Evolutionary conservation across 1,140 invertebrate species (phyloP).

Genomic region (Drosophila bifasciata): DNA sequence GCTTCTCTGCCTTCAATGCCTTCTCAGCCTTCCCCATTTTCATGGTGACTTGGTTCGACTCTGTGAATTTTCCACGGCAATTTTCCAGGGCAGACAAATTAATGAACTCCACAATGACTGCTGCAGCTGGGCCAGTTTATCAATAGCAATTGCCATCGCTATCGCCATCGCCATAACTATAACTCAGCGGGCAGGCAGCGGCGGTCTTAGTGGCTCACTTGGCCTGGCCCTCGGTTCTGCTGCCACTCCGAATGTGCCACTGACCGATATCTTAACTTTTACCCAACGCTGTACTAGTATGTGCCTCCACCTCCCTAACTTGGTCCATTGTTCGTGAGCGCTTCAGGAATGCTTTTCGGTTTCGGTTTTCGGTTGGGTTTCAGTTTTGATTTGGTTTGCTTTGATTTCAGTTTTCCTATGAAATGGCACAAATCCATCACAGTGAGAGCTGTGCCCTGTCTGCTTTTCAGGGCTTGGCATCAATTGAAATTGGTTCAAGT

Average conservation of each 20-base stretch:
- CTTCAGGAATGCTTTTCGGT: conserved; percentile 56
- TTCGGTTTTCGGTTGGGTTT: conserved; percentile 62
- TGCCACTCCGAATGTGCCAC: conserved; percentile 59
- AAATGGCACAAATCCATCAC: conserved; percentile 69
- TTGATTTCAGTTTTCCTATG: conserved; percentile 68
- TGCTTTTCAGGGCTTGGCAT: conserved; percentile 48
- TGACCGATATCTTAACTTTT: conserved; percentile 82
- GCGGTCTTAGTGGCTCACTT: conserved; percentile 44
- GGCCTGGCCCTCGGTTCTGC: conserved; percentile 1
- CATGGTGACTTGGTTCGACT: conserved; percentile 34
- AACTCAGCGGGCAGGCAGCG: conserved; percentile 41
- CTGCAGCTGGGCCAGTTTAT: conserved; percentile 67
- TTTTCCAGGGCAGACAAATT: conserved; percentile 75
- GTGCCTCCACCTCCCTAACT: conserved; percentile 20
- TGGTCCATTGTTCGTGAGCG: conserved; percentile 61
- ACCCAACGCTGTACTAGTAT: conserved; percentile 45
- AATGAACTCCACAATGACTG: conserved; percentile 62
- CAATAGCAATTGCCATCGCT: conserved; percentile 47
- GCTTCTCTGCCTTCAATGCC: background rate
- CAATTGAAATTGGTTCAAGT: conserved; percentile 58
- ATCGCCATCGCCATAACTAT: conserved; percentile 31
- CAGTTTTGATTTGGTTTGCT: conserved; percentile 66
- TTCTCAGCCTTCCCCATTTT: conserved; percentile 32
- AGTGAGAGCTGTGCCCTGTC: conserved; percentile 32
- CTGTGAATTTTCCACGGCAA: conserved; percentile 67